Evolutionary conservation across 1,140 invertebrate genomes (phyloP), one percentile per base, ranked within the genome.

Genomic region (Globodera rostochiensis): DNA sequence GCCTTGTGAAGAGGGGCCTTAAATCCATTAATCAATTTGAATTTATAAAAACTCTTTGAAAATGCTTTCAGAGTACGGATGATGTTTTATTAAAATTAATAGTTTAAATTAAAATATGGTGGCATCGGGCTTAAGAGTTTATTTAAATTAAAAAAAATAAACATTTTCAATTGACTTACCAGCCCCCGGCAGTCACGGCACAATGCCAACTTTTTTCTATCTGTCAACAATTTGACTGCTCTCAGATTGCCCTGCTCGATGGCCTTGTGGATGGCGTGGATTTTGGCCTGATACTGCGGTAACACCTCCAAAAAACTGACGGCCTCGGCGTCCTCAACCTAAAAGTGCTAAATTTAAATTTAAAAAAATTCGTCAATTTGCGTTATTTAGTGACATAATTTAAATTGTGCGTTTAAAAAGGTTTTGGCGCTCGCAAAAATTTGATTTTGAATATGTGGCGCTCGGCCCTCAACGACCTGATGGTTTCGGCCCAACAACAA

Each of bases 1-100:
- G 96, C 95, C 74, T 96, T 95, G 90, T 98, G 96, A 64, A 98
- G 91, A 4, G 96, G 94, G 1, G 95, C 96, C 46, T 95, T 93
- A 6, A 64, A 64, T 36, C 25, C 25, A 36, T 36, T 36, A 3
- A 36, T 36, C 25, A 25, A 25, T 25, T 25, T 25, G 1, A 25
- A 25, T 36, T 36, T 36, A 36, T 36, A 36, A 36, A 25, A 36
- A 36, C 36, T 36, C 36, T 36, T 53, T 53, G 11, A 9, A 53
- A 53, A 7, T 13, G 7, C 50, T 53, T 53, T 13, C 50, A 7
- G 7, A 53, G 50, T 53, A 1, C 50, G 50, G 50, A 53, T 53
- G 4, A 1, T 0, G 5, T 53, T 53, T 53, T 53, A 53, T 53
- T 13, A 36, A 3, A 36, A 36, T 36, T 36, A 36, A 3, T 36